Conservation (phyloP, 2,888 invertebrate genomes). For the Ochropacha duplaris region DNA sequence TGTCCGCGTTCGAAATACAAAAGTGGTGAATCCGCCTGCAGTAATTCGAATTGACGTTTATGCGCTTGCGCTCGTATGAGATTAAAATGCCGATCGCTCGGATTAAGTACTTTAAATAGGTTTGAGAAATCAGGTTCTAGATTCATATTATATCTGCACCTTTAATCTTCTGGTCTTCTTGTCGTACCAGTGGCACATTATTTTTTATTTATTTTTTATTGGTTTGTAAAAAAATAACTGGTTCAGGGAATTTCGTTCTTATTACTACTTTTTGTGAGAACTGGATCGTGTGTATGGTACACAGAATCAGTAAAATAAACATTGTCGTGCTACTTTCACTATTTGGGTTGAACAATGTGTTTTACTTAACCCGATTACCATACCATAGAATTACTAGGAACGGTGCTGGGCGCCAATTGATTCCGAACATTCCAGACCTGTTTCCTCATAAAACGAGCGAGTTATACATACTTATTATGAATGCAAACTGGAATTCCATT, state of each 20-base stretch:
- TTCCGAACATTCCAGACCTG: not conserved
- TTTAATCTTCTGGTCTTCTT: not conserved
- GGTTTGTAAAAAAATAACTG: not conserved
- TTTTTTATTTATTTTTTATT: not conserved
- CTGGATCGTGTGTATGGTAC: not conserved
- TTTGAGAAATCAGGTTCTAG: not conserved
- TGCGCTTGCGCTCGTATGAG: conserved; percentile 4
- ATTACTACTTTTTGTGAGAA: not conserved
- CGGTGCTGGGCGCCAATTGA: not conserved
- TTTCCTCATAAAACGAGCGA: not conserved
- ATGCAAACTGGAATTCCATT: not conserved
- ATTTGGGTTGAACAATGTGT: not conserved
- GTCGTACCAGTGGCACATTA: not conserved
- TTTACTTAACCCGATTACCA: not conserved
- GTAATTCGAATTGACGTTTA: conserved; percentile 30
- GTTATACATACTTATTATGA: not conserved
- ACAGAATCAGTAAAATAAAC: not conserved
- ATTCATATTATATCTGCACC: conserved; percentile 2
- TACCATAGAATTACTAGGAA: not conserved
- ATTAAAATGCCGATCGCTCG: conserved; percentile 12
- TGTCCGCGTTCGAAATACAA: conserved; percentile 32
- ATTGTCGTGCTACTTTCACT: not conserved
- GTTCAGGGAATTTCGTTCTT: not conserved
- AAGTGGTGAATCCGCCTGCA: conserved; percentile 28
- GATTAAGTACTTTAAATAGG: not conserved